Conservation (phyloP, 2,888 invertebrate species). For the Stenolophus ochropezus region DNA sequence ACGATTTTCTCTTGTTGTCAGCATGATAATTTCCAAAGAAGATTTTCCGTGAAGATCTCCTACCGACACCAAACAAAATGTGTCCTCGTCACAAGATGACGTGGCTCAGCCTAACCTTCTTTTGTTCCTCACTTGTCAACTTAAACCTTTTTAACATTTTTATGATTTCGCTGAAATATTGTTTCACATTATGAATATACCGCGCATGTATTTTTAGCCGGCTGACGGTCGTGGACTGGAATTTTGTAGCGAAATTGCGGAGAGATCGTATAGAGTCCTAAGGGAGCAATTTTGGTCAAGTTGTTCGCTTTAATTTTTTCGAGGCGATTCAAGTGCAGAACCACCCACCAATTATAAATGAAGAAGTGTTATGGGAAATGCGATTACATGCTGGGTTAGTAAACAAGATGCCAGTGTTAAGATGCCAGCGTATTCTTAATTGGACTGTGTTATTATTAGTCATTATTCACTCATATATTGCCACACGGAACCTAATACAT, state of each 20-base stretch:
- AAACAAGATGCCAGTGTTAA: conserved; percentile 44
- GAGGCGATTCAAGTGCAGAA: conserved; percentile 53
- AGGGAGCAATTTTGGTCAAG: conserved; percentile 34
- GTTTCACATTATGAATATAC: conserved; percentile 43
- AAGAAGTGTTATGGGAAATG: conserved; percentile 52
- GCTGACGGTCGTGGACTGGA: conserved; percentile 8
- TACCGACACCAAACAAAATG: background rate
- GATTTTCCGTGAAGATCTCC: conserved; percentile 13
- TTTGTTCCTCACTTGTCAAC: conserved; percentile 42
- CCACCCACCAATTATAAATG: conserved; percentile 65
- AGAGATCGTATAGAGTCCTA: conserved; percentile 10
- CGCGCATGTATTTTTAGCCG: conserved; percentile 19
- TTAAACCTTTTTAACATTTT: conserved; percentile 48
- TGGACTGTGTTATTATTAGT: conserved; percentile 20
- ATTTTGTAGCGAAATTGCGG: conserved; percentile 5
- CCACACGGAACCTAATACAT: background rate
- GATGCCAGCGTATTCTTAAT: conserved; percentile 17
- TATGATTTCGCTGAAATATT: conserved; percentile 57
- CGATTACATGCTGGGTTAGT: conserved; percentile 37
- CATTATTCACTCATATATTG: background rate
- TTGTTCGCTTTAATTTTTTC: conserved; percentile 41
- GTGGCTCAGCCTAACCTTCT: conserved; percentile 21
- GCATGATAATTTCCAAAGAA: background rate
- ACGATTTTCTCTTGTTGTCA: background rate
- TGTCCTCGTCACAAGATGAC: conserved; percentile 27